These are phyloP conservation scores for Xanthia togata DNA, from an alignment of 2,888 invertebrate species.

Conservation along the genomic window DNA sequence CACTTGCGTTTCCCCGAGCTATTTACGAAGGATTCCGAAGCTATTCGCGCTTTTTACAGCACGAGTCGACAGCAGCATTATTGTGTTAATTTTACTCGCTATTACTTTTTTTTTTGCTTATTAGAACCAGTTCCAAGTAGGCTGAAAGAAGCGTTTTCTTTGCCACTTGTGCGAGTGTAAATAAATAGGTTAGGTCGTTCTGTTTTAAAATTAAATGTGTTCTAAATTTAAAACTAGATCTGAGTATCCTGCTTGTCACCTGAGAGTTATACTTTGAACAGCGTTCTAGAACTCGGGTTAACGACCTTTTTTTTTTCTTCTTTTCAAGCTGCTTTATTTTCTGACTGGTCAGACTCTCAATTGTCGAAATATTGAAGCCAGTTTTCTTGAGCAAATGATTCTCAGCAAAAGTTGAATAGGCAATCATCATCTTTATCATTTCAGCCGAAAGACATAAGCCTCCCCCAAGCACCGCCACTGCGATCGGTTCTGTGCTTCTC, in stretches of 20 bases:
- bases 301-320: background rate
- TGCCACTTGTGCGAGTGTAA: slow-evolving; percentile 45
- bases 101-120: slow-evolving; percentile 48
- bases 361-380: background rate
- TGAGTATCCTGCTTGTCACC: slow-evolving; percentile 6
- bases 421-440: too few species aligned
- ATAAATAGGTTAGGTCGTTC: slow-evolving; percentile 56
- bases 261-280: background rate
- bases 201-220: slow-evolving; percentile 23
- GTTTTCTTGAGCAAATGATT: background rate
- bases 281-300: background rate
- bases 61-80: slow-evolving; percentile 63
- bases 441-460: too few species aligned
- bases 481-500: too few species aligned
- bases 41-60: slow-evolving; percentile 71
- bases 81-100: slow-evolving; percentile 66
- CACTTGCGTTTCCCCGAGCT: slow-evolving; percentile 58
- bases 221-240: slow-evolving; percentile 20
- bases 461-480: too few species aligned
- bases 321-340: background rate
- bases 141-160: slow-evolving; percentile 59
- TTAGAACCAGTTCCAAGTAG: slow-evolving; percentile 55
- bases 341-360: background rate
- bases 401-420: background rate
- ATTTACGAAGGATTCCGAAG: slow-evolving; percentile 69